Base-by-base conservation (phyloP, 2,797 vertebrate species). In the Accipiter fasciatus region DNA sequence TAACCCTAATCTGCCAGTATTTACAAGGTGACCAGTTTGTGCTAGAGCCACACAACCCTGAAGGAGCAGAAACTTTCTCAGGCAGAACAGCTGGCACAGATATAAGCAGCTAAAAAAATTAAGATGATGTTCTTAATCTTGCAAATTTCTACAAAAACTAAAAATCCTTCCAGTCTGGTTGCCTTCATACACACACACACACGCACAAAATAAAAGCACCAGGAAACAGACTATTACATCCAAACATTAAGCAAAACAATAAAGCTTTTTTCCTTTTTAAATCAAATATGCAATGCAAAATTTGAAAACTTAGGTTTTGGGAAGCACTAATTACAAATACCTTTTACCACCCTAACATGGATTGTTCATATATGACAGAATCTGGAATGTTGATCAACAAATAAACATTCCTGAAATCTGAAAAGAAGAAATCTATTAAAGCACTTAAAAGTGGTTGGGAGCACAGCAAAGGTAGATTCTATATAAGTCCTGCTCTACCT, bases 81-180 rank as follows among this genome's bases (percentile, higher is more conserved):
- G 52, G 39, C 70, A 85, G 87, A 96, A 81, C 73, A 96, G 84
- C 84, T 95, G 84, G 67, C 50, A 61, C 57, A 87, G 37, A 79
- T 69, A 82, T 52, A 94, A 92, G 83, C 81, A 92, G 89, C 50
- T 94, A 70, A 95, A 91, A 89, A 87, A 85, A 70, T 31, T 47
- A 64, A 89, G 33, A 88, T 52, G 2, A 64, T 25, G n/a, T 69
- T 87, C 78, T 92, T 89, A 82, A 89, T 64, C 20, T 55, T n/a
- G 26, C 35, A 82, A 70, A 94, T 66, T 87, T 73, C 44, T 87
- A 54, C 33, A 42, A n/a, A 72, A 81, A 71, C 35, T 42, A 35
- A 87, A 89, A 95, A 94, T 76, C 67, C 50, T 73, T 87, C 22
- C 42, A 28, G 58, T 82, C 59, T 76, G 50, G 25, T 77, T 84